Evolutionary conservation across 2,797 vertebrate genomes (phyloP).

Genomic region (Schizopygopsis malacanthus): DNA sequence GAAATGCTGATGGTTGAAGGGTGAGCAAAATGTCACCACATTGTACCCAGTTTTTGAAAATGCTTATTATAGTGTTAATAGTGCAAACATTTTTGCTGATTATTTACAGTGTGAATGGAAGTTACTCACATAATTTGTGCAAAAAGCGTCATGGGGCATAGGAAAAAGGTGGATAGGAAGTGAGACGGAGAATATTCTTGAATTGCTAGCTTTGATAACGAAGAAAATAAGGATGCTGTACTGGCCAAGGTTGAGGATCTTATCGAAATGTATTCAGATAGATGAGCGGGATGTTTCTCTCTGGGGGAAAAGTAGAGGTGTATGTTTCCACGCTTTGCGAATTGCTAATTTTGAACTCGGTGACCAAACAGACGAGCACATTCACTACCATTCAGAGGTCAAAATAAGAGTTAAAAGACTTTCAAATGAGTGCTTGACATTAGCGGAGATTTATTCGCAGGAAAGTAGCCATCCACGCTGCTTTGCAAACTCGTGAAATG

Average conservation of each 20-base stretch:
- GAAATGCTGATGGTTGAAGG: background rate
- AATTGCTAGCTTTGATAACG: background rate
- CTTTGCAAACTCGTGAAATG: slow-evolving; percentile 7
- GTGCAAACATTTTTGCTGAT: background rate
- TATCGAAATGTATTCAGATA: slow-evolving; percentile 41
- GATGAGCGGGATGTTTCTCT: slow-evolving; percentile 24
- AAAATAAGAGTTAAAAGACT: slow-evolving; percentile 45
- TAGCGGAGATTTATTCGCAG: slow-evolving; percentile 20
- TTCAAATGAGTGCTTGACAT: slow-evolving; percentile 39
- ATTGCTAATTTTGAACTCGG: slow-evolving; percentile 31
- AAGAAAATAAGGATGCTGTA: background rate
- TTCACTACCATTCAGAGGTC: slow-evolving; percentile 44
- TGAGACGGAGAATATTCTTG: background rate
- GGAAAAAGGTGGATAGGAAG: background rate
- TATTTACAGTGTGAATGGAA: too few relatives aligned
- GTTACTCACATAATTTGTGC: background rate
- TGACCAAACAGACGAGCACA: slow-evolving; percentile 21
- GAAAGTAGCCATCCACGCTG: slow-evolving; percentile 35
- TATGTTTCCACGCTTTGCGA: slow-evolving; percentile 11
- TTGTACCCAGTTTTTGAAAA: too few relatives aligned
- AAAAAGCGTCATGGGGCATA: background rate
- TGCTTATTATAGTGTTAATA: too few relatives aligned
- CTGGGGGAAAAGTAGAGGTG: slow-evolving; percentile 25
- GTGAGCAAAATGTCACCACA: background rate
- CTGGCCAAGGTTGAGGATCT: slow-evolving; percentile 41